These are phyloP conservation scores for Poicephalus gulielmi DNA, from an alignment of 2,113 vertebrate genomes.

Conservation along the genomic window DNA sequence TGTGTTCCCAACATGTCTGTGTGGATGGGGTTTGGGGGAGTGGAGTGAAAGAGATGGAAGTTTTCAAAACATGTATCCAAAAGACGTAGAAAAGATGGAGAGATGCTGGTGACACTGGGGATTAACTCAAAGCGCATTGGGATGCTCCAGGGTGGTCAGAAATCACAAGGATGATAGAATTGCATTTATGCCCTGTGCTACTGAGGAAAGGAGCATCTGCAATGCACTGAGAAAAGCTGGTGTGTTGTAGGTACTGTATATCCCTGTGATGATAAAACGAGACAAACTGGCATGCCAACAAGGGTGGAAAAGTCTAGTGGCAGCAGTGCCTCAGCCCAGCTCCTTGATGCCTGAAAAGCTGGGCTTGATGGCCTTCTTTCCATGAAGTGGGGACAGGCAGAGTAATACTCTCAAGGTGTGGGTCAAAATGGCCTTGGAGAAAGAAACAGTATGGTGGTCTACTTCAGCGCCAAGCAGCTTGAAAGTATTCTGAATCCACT, in stretches of 20 bases:
- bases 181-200: background rate
- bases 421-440: background rate
- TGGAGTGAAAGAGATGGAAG: background rate
- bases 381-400: background rate
- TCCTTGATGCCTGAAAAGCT: background rate
- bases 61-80: background rate
- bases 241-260: rapidly evolving
- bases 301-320: background rate
- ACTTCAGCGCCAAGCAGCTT: background rate
- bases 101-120: background rate
- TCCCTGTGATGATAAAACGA: background rate
- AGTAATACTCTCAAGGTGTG: background rate
- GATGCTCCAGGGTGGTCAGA: background rate
- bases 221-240: background rate
- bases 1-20: background rate
- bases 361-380: background rate
- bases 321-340: background rate
- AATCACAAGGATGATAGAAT: background rate
- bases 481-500: background rate
- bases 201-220: background rate
- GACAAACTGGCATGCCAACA: rapidly evolving
- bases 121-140: background rate
- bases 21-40: background rate
- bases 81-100: background rate
- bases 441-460: background rate